phyloP scores from a whole-genome alignment of 2,888 invertebrate genomes.

The Antheraea yamamai region DNA sequence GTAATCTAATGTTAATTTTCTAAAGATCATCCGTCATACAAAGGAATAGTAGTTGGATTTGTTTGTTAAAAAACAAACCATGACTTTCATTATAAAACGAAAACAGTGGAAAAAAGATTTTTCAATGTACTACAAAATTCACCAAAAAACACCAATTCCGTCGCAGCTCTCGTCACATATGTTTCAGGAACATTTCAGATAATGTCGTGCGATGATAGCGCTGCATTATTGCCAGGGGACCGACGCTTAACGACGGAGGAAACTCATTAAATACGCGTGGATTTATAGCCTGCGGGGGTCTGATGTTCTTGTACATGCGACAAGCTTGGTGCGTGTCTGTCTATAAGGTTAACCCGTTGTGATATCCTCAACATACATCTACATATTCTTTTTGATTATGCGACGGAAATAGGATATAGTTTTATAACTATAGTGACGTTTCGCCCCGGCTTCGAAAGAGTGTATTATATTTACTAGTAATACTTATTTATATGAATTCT shows the following conservation, averaged over 20 bases:
- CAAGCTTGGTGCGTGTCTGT: conserved; percentile 16
- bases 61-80: neutral
- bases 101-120: neutral
- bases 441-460: too few species aligned
- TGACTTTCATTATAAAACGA: neutral
- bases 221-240: conserved; percentile 67
- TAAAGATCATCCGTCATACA: too few species aligned
- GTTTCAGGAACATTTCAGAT: conserved; percentile 55
- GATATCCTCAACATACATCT: neutral
- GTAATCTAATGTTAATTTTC: too few species aligned
- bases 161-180: conserved; percentile 49
- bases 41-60: neutral
- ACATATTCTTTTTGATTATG: neutral
- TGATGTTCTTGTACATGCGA: conserved; percentile 40
- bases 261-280: conserved; percentile 75
- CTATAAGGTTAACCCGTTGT: conserved; percentile 22
- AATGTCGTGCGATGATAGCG: conserved; percentile 71
- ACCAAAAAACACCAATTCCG: conserved; percentile 28
- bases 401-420: neutral
- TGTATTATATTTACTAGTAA: too few species aligned
- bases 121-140: conserved; percentile 17
- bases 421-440: neutral
- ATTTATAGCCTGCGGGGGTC: conserved; percentile 65
- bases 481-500: too few species aligned
- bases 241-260: conserved; percentile 68